Evolutionary conservation across 2,113 vertebrate genomes (phyloP).

Genomic region (Pyxicephalus adspersus): DNA sequence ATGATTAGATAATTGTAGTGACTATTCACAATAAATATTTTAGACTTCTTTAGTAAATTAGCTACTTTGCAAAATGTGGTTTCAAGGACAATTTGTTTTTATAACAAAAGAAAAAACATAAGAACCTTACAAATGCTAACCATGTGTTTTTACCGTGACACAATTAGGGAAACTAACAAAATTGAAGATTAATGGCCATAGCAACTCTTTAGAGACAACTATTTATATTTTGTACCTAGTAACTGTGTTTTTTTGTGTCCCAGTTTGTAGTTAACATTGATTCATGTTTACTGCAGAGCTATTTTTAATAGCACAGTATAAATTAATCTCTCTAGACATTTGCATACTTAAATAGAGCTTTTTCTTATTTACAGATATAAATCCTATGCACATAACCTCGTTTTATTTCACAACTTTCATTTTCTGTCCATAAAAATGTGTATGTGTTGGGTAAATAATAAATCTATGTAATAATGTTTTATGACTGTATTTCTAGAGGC

Average conservation of each 20-base stretch:
- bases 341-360: conserved; percentile 39
- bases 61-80: too few species aligned
- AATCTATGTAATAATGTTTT: not conserved
- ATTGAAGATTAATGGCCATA: conserved; percentile 46
- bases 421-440: not conserved
- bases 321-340: conserved; percentile 44
- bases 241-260: conserved; percentile 45
- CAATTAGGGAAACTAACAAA: conserved; percentile 18
- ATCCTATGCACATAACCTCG: conserved; percentile 27
- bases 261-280: conserved; percentile 46
- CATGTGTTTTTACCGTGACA: conserved; percentile 2
- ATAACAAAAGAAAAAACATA: conserved; percentile 4
- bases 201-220: conserved; percentile 32
- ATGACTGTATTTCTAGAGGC: not conserved
- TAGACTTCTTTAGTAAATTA: too few species aligned
- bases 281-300: conserved; percentile 42
- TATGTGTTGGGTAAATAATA: not conserved
- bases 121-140: not conserved
- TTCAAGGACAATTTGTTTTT: too few species aligned
- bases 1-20: too few species aligned
- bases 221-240: conserved; percentile 47
- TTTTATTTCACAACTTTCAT: conserved; percentile 4
- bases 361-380: conserved; percentile 31
- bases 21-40: too few species aligned
- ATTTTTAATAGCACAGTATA: conserved; percentile 42